These are phyloP conservation scores for Lampris megalopsis DNA, from an alignment of 2,113 vertebrate species.

Conservation along the genomic window DNA sequence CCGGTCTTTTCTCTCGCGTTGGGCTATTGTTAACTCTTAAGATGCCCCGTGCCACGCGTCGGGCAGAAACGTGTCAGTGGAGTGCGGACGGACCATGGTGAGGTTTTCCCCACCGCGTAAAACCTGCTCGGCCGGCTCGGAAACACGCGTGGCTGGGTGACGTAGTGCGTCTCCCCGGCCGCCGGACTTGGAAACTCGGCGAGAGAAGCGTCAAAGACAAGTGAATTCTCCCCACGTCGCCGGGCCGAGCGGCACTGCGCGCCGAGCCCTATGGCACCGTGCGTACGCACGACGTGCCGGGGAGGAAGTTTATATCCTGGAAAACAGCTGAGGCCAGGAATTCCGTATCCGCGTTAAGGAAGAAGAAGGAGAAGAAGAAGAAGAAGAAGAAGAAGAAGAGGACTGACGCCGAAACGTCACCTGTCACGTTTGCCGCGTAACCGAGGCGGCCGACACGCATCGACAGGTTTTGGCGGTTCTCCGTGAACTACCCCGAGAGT, in stretches of 20 bases:
- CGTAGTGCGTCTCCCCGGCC: conserved; percentile 59
- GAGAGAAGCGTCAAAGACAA: conserved; percentile 58
- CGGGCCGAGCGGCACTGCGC: conserved; percentile 37
- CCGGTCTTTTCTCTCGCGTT: conserved; percentile 75
- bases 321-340: too few species aligned
- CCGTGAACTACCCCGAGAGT: too few species aligned
- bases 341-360: too few species aligned
- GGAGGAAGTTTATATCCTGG: background rate
- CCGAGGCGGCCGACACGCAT: too few species aligned
- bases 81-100: background rate
- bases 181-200: conserved; percentile 68
- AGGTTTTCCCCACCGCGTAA: background rate
- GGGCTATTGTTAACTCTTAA: conserved; percentile 86
- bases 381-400: too few species aligned
- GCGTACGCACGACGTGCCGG: conserved; percentile 19
- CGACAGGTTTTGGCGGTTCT: too few species aligned
- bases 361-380: too few species aligned
- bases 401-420: too few species aligned
- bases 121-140: background rate
- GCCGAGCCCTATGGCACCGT: background rate
- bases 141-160: conserved; percentile 53
- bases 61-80: conserved; percentile 7
- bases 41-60: conserved; percentile 76
- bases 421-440: too few species aligned
- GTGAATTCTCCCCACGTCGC: conserved; percentile 41